Evolutionary conservation across 2,113 vertebrate species (phyloP).

Genomic region (Rhinogobius similis): DNA sequence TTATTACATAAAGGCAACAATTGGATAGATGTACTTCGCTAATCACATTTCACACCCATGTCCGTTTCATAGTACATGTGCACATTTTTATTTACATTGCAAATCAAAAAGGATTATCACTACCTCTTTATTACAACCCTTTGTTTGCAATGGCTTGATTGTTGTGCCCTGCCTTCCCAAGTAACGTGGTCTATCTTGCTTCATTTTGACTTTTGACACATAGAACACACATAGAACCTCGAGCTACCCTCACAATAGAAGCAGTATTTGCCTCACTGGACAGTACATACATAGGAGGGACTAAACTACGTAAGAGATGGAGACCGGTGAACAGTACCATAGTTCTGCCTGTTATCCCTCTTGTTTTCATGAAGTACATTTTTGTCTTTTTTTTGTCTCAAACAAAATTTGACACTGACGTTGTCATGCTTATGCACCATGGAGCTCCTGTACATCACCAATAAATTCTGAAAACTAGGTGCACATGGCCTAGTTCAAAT

Average conservation of each 20-base stretch:
- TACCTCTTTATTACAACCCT: background rate
- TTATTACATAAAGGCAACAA: background rate
- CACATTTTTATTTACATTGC: background rate
- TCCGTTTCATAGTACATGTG: background rate
- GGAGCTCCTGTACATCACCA: too few relatives aligned
- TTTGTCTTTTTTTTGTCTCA: too few relatives aligned
- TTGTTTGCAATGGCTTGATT: background rate
- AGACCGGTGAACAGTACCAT: background rate
- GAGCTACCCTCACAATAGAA: background rate
- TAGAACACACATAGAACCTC: background rate
- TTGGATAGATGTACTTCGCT: background rate
- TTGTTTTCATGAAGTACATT: background rate
- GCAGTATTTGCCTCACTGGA: too few relatives aligned
- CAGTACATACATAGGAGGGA: background rate
- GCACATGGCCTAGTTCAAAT: too few relatives aligned
- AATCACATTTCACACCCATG: background rate
- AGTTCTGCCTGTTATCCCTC: too few relatives aligned
- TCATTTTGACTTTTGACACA: background rate
- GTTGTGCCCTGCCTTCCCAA: too few relatives aligned
- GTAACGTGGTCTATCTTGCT: too few relatives aligned
- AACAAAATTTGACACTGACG: too few relatives aligned
- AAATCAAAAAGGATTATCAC: background rate
- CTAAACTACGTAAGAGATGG: background rate
- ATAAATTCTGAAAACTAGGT: too few relatives aligned
- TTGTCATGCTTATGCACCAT: too few relatives aligned